Evolutionary conservation across 1,140 invertebrate genomes (phyloP).

Genomic region (Elysia chlorotica): DNA sequence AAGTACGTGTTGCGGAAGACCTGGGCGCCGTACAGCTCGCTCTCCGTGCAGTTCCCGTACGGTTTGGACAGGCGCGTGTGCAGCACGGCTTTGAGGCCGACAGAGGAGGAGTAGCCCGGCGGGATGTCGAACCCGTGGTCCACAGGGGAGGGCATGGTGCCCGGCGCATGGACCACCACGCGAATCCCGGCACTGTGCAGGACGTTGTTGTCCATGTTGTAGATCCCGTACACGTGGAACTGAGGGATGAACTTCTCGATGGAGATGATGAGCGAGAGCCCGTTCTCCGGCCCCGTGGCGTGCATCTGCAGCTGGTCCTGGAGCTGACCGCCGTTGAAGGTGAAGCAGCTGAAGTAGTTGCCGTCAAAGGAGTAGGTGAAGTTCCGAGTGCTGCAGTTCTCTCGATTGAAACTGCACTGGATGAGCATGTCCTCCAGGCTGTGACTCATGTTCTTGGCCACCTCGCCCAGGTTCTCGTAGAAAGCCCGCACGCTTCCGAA

Average conservation of each 20-base stretch:
- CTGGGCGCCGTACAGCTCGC: slow-evolving; percentile 29
- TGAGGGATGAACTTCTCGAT: slow-evolving; percentile 54
- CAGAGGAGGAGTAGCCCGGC: slow-evolving; percentile 55
- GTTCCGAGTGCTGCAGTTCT: slow-evolving; percentile 40
- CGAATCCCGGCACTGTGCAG: slow-evolving; percentile 57
- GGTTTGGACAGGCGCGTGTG: slow-evolving; percentile 44
- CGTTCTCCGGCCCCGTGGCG: slow-evolving; percentile 53
- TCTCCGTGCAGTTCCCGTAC: slow-evolving; percentile 53
- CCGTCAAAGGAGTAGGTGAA: slow-evolving; percentile 51
- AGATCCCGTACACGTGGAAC: slow-evolving; percentile 47
- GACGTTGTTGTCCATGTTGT: slow-evolving; percentile 50
- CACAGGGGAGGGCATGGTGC: slow-evolving; percentile 60
- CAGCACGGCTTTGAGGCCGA: slow-evolving; percentile 49
- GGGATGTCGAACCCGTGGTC: slow-evolving; percentile 57
- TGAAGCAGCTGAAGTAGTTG: slow-evolving; percentile 57
- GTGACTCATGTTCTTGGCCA: slow-evolving; percentile 43
- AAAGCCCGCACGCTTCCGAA: slow-evolving; percentile 47
- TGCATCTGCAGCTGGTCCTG: slow-evolving; percentile 44
- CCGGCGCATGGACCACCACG: slow-evolving; percentile 61
- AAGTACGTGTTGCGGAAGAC: slow-evolving; percentile 52
- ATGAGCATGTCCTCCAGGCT: slow-evolving; percentile 47
- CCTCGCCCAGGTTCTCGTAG: slow-evolving; percentile 49
- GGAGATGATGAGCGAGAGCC: slow-evolving; percentile 50
- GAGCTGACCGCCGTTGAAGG: slow-evolving; percentile 47
- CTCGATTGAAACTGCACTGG: slow-evolving; percentile 49